Base-by-base conservation (phyloP, 2,888 invertebrate genomes). In the Lobophora halterata region DNA sequence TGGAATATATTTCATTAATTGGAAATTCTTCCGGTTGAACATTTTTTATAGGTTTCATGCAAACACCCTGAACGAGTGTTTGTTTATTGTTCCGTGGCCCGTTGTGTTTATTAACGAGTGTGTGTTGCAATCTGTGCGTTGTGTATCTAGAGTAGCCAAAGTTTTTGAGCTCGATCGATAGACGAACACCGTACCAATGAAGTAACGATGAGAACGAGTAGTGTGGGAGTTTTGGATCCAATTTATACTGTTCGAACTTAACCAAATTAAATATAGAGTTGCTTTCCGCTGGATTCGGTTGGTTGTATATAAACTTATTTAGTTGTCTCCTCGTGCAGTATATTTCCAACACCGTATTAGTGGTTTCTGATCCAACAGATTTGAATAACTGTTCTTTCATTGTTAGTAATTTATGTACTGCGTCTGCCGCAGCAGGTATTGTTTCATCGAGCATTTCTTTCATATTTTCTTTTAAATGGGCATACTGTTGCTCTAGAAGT, bases 401-500 rank as follows among this genome's bases (percentile, higher is more conserved):
- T n/a, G n/a, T n/a, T n/a, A n/a, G n/a, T 0, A 60, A 5, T 2
- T 49, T 52, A 3, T 58, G 27, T 0, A 71, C 51, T 0, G 64
- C 56, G 0, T 64, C 48, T 7, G 63, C 51, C 0, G 73, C 66
- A 0, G 63, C 18, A 0, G 62, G 65, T 20, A 58, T 58, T 0
- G 71, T 61, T 0, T 47, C 49, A 3, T 68, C 59, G 0, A 85
- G 31, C 42, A 71, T 71, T 0, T 41, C 42, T 1, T 51, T 52
- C 8, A 85, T 52, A 49, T 79, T 79, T 1, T 55, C 36, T 26
- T 73, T 82, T 0, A 85, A 49, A 13, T 62, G 58, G 1, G 51
- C 36, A 36, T 81, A 79, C 34, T 79, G 72, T 1, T 32, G 47
- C 13, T 72, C 51, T 1, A 80, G 39, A 11, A 72, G 63, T 11